A percentile compares a stretch with the other conserved stretches of the same genome.
Evolutionary conservation across 2,797 vertebrate species (phyloP).

Genomic region (Onychomys torridus): DNA sequence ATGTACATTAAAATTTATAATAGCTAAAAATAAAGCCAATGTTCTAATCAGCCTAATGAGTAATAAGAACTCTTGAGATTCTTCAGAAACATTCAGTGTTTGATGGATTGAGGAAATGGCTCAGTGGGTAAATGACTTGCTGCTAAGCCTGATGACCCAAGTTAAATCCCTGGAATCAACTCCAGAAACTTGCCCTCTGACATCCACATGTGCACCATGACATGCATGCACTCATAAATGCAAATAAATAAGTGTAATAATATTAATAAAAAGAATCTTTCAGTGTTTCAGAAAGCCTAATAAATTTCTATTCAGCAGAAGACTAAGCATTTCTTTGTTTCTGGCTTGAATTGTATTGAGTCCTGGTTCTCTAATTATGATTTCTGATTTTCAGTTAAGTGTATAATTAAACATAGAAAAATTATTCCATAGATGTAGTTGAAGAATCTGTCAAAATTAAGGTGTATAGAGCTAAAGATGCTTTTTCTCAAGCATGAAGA

Average conservation of each 20-base stretch:
- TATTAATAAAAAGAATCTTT: slow-evolving; percentile 9
- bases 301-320: slow-evolving; percentile 31
- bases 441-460: slow-evolving; percentile 57
- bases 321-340: slow-evolving; percentile 58
- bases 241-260: not conserved
- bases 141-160: not conserved
- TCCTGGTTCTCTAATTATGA: slow-evolving; percentile 48
- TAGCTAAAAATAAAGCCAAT: slow-evolving; percentile 50
- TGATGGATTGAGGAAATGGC: not conserved
- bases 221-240: not conserved
- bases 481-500: not conserved
- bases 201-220: not conserved
- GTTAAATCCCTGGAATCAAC: not conserved
- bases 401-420: slow-evolving; percentile 57
- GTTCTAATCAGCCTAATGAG: not conserved
- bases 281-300: slow-evolving; percentile 43
- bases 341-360: slow-evolving; percentile 33
- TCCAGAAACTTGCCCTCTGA: not conserved
- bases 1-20: slow-evolving; percentile 35
- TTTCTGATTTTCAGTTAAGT: slow-evolving; percentile 52
- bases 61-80: slow-evolving; percentile 27
- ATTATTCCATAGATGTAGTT: slow-evolving; percentile 51
- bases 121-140: not conserved
- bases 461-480: not conserved
- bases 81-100: slow-evolving; percentile 25